phyloP scores from a whole-genome alignment of 2,888 invertebrate species.

The Sarcophaga variegata region DNA sequence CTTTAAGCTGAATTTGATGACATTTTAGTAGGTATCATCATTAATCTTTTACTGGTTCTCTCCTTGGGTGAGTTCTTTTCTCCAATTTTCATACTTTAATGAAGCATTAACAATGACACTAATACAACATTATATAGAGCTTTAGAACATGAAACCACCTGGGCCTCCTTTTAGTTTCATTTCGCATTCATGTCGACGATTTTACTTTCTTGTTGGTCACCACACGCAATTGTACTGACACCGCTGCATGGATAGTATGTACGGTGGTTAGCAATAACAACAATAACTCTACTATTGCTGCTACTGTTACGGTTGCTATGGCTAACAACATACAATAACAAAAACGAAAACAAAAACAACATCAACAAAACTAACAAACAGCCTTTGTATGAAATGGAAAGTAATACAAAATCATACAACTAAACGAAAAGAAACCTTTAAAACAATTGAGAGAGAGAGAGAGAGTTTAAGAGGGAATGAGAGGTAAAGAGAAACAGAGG shows the following conservation, averaged over 20 bases:
- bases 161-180: constrained; percentile 36
- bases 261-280: not conserved
- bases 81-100: constrained; percentile 43
- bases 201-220: constrained; percentile 42
- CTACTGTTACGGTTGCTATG: not conserved
- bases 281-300: not conserved
- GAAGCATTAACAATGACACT: constrained; percentile 50
- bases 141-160: constrained; percentile 35
- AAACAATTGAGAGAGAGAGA: constrained; percentile 1
- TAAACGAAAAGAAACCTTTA: not conserved
- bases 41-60: not conserved
- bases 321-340: not conserved
- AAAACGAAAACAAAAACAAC: not conserved
- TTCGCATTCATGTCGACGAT: constrained; percentile 23
- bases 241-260: not conserved
- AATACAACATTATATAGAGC: not conserved
- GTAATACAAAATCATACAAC: constrained; percentile 39
- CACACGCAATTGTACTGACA: constrained; percentile 31
- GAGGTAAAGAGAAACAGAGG: constrained; percentile 7
- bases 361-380: constrained; percentile 26
- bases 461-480: not conserved
- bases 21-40: too few species aligned
- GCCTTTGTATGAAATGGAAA: constrained; percentile 40
- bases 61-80: not conserved
- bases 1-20: too few species aligned